phyloP scores from a whole-genome alignment of 2,797 vertebrate genomes.

The Cyprinella venusta region DNA sequence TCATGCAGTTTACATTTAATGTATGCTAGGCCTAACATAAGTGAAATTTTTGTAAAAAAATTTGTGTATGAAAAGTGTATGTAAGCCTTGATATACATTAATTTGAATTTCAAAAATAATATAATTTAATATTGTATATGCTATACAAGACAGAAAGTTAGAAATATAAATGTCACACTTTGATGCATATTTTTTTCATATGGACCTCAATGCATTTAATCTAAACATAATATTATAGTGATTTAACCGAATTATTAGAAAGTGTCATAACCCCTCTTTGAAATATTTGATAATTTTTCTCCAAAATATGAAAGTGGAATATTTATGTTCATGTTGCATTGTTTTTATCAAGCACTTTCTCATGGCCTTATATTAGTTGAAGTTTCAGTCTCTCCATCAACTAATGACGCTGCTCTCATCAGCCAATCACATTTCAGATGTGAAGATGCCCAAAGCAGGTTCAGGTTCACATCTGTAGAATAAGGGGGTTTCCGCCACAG shows the following conservation, averaged over 20 bases:
- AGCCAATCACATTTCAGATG: conserved; percentile 54
- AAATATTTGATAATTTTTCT: background rate
- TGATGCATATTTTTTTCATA: background rate
- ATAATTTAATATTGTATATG: background rate
- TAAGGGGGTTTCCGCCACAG: conserved; percentile 49
- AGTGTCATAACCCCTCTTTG: background rate
- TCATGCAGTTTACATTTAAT: background rate
- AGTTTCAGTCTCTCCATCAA: conserved; percentile 45
- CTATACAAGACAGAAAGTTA: background rate
- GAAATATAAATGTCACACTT: background rate
- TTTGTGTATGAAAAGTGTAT: no score
- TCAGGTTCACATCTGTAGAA: background rate
- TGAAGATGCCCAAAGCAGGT: background rate
- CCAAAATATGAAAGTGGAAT: background rate
- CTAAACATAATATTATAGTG: background rate
- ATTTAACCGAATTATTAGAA: background rate
- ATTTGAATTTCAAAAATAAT: background rate
- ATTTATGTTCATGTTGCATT: background rate
- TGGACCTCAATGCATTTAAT: background rate
- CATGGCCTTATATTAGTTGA: conserved; percentile 13
- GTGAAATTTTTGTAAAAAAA: no score
- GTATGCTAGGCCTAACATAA: no score
- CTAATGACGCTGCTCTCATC: conserved; percentile 49
- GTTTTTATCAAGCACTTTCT: background rate
- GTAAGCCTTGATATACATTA: background rate